A percentile compares a stretch with the other conserved stretches of the same genome.
These are phyloP conservation scores for Plebejus melissa DNA, from an alignment of 2,888 invertebrate species.

Conservation along the genomic window DNA sequence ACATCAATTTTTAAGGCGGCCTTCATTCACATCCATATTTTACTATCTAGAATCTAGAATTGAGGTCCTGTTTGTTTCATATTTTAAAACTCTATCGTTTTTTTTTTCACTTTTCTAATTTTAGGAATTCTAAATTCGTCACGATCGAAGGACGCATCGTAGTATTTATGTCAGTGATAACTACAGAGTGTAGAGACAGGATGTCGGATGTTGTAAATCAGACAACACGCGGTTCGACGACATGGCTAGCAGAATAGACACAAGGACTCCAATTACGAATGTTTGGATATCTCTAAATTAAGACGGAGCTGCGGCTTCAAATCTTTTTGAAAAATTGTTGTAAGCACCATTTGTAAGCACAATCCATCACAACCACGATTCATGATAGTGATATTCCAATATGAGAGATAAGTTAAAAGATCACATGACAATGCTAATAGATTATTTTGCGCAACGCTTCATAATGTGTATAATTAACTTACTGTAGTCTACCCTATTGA, in stretches of 20 bases:
- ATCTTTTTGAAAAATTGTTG: not conserved
- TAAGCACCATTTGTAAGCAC: not conserved
- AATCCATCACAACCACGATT: not conserved
- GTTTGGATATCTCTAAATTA: not conserved
- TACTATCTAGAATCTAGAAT: not conserved
- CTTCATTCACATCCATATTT: not conserved
- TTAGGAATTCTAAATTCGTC: not conserved
- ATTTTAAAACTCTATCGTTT: not conserved
- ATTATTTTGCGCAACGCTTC: slow-evolving; percentile 3
- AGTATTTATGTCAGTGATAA: slow-evolving; percentile 17
- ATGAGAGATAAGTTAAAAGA: not conserved
- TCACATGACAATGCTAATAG: not conserved
- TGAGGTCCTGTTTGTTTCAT: not conserved
- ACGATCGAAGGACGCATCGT: not conserved
- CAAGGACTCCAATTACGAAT: not conserved
- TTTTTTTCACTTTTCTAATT: not conserved
- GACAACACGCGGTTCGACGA: not conserved
- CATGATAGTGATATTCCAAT: not conserved
- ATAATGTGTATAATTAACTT: not conserved
- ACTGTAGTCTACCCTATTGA: not conserved
- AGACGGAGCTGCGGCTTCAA: not conserved
- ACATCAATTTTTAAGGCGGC: not conserved
- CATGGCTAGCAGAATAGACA: not conserved
- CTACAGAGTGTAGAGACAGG: slow-evolving; percentile 5
- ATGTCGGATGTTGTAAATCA: slow-evolving; percentile 27